Evolutionary conservation across 2,797 vertebrate genomes (phyloP).

Genomic region (Eupleurogrammus muticus): DNA sequence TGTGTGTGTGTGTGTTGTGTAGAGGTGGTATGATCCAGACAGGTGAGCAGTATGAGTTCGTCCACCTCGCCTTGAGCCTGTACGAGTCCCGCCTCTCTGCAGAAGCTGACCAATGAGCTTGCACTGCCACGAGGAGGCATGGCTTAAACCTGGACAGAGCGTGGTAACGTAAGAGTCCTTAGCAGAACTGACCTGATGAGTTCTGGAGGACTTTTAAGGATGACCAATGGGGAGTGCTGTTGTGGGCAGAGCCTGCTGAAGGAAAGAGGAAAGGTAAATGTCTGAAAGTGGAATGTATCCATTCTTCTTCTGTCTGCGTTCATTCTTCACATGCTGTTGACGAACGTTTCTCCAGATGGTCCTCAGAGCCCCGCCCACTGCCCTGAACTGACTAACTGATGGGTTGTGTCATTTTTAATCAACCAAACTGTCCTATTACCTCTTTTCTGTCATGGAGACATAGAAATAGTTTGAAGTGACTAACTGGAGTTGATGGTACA

Average conservation of each 20-base stretch:
- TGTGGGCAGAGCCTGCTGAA: slow-evolving; percentile 46
- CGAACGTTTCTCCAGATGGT: slow-evolving; percentile 24
- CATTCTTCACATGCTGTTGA: slow-evolving; percentile 37
- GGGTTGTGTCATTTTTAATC: slow-evolving; percentile 30
- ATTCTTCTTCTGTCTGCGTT: slow-evolving; percentile 59
- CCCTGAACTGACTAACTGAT: slow-evolving; percentile 18
- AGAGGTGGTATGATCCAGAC: slow-evolving; percentile 99
- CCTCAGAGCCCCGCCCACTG: slow-evolving; percentile 24
- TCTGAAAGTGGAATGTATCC: slow-evolving; percentile 82
- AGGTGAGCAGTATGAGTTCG: slow-evolving; percentile 96
- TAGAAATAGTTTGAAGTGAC: slow-evolving; percentile 17
- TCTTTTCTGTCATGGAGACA: slow-evolving; percentile 44
- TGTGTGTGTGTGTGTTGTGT: slow-evolving; percentile 42
- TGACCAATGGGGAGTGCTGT: slow-evolving; percentile 37
- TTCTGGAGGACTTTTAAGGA: slow-evolving; percentile 56
- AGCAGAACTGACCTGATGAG: slow-evolving; percentile 59
- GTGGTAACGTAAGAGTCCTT: slow-evolving; percentile 59
- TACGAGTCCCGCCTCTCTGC: slow-evolving; percentile 89
- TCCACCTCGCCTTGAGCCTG: slow-evolving; percentile 94
- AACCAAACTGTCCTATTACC: slow-evolving; percentile 24
- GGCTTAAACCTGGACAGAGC: slow-evolving; percentile 28
- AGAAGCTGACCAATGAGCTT: slow-evolving; percentile 88
- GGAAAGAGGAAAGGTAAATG: slow-evolving; percentile 52
- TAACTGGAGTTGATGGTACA: slow-evolving; percentile 19
- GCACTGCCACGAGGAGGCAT: not conserved